Evolutionary conservation across 2,797 vertebrate species (phyloP), one percentile per base, ranked within the genome.

Genomic region (Alcedo atthis): DNA sequence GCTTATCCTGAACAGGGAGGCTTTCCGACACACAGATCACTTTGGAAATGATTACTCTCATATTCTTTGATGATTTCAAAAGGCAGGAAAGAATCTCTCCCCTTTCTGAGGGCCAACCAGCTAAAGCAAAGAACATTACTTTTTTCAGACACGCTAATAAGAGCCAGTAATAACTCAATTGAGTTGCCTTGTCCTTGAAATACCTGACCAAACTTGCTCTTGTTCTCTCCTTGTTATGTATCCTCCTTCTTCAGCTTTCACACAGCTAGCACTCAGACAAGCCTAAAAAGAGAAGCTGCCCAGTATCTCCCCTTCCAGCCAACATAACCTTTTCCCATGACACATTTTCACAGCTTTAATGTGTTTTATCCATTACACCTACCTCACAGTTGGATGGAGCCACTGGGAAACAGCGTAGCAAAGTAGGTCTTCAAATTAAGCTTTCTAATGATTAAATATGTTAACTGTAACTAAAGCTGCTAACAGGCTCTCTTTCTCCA

Each of bases 31-130:
- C 0, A 88, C 79, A 96, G 85, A 94, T 85, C 81, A 93, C 90
- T 96, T 94, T 94, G 91, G 92, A 96, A 96, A 94, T 55, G 19
- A 89, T 85, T 95, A 81, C 77, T 91, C 63, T 93, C 28, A 16
- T 93, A 83, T 82, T 94, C 93, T 97, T 95, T 96, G 91, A 94
- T 90, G 92, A 92, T 90, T 97, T 97, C 85, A 94, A 96, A 97
- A 87, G 93, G 33, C 53, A 73, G 85, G 89, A 97, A 96, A 96
- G 88, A 95, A 96, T 95, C 80, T 94, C 93, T 94, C 89, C 92
- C 80, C 63, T 70, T 87, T 94, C 83, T 3, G 49, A 95, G 92
- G 93, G 91, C 83, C 95, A 95, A 85, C 71, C 92, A 92, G 75
- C 33, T 63, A 28, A 91, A 92, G 74, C 20, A 79, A 82, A 92